Percentiles rank a stretch among this genome's conserved stretches.
These are phyloP conservation scores for Cynopterus sphinx DNA, from an alignment of 2,797 vertebrate genomes.

Conservation along the genomic window DNA sequence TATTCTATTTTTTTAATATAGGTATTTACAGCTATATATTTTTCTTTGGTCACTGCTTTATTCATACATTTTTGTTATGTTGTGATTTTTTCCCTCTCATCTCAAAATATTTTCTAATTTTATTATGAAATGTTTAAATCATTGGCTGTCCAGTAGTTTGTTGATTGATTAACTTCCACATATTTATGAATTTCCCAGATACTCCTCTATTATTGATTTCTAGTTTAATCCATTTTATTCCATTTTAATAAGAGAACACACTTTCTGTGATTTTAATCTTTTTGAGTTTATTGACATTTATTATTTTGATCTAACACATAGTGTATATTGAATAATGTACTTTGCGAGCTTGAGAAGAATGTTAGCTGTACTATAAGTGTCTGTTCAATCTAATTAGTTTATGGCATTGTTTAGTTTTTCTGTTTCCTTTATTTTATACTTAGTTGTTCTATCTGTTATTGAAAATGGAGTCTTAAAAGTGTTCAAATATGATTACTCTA, in stretches of 20 bases:
- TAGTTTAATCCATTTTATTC: not conserved
- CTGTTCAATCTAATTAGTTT: not conserved
- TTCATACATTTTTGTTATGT: not conserved
- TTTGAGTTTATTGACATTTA: not conserved
- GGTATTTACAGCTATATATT: too few species aligned
- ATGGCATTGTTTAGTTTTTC: not conserved
- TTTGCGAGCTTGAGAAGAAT: not conserved
- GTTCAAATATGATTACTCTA: not conserved
- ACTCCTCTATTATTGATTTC: not conserved
- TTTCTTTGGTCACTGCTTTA: not conserved
- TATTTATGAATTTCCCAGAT: not conserved
- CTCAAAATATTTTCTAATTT: not conserved
- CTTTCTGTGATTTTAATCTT: not conserved
- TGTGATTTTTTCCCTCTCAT: not conserved
- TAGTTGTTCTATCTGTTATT: not conserved
- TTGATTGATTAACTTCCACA: not conserved
- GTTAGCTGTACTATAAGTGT: not conserved
- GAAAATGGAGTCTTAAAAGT: not conserved
- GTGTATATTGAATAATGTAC: not conserved
- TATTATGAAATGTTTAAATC: too few species aligned
- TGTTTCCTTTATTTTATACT: not conserved
- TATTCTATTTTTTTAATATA: not conserved
- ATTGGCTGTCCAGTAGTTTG: not conserved
- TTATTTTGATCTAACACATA: not conserved
- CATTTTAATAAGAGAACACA: not conserved